phyloP scores from a whole-genome alignment of 2,797 vertebrate genomes.

The Nasua narica region DNA sequence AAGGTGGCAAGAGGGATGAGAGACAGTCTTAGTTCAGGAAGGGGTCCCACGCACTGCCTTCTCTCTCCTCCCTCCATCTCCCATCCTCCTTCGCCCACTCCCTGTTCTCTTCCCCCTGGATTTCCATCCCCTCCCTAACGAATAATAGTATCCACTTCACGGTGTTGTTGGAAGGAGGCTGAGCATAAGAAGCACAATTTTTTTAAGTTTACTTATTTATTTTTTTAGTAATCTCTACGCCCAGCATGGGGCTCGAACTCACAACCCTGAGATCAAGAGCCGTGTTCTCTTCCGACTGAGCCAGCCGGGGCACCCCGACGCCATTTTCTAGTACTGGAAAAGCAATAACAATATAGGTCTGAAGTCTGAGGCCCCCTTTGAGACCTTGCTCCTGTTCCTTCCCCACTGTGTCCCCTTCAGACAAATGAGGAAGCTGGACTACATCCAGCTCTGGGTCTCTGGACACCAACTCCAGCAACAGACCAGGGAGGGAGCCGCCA shows the following conservation, averaged over 20 bases:
- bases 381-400: background rate
- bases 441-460: background rate
- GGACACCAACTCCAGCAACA: background rate
- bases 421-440: background rate
- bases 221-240: background rate
- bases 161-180: background rate
- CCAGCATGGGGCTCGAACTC: background rate
- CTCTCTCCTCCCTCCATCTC: background rate
- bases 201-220: background rate
- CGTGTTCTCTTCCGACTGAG: background rate
- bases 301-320: background rate
- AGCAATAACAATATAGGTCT: background rate
- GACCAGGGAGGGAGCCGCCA: background rate
- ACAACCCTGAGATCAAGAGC: background rate
- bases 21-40: background rate
- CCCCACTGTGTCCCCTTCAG: background rate
- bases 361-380: background rate
- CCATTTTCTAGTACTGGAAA: background rate
- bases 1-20: background rate
- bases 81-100: accelerated
- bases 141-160: background rate
- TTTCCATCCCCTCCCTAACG: background rate
- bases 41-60: background rate
- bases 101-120: background rate
- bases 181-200: too few species aligned